Conservation (phyloP, 2,113 vertebrate genomes). For the Actinemys pallida region DNA sequence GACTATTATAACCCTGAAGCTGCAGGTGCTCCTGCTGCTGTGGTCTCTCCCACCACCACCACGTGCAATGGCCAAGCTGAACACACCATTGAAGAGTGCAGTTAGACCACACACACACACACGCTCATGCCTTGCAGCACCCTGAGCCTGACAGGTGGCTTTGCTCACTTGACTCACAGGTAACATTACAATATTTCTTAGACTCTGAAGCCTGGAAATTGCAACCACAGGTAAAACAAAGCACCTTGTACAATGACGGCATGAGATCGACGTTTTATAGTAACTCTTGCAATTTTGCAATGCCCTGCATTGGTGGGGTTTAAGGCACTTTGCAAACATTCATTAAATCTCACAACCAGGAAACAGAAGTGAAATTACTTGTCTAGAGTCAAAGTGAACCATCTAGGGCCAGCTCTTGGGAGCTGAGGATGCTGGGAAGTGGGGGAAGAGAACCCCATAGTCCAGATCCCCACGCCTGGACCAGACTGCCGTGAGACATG, state of each 20-base stretch:
- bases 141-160: not conserved
- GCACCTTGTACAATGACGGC: not conserved
- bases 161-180: not conserved
- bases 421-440: not conserved
- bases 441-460: accelerated
- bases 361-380: not conserved
- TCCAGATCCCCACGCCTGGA: not conserved
- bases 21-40: not conserved
- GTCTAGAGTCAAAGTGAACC: not conserved
- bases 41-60: not conserved
- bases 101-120: not conserved
- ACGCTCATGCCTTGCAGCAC: not conserved
- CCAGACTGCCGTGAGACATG: not conserved
- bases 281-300: not conserved
- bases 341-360: not conserved
- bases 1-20: not conserved
- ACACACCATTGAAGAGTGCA: not conserved
- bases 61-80: not conserved
- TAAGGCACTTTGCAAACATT: accelerated
- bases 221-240: not conserved
- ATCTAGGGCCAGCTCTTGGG: accelerated
- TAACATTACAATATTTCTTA: accelerated
- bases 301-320: accelerated
- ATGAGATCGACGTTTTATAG: not conserved
- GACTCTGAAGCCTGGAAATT: not conserved